Evolutionary conservation across 2,888 invertebrate genomes (phyloP), one percentile per base, ranked within the genome.

Genomic region (Torymus aiolomorphi): DNA sequence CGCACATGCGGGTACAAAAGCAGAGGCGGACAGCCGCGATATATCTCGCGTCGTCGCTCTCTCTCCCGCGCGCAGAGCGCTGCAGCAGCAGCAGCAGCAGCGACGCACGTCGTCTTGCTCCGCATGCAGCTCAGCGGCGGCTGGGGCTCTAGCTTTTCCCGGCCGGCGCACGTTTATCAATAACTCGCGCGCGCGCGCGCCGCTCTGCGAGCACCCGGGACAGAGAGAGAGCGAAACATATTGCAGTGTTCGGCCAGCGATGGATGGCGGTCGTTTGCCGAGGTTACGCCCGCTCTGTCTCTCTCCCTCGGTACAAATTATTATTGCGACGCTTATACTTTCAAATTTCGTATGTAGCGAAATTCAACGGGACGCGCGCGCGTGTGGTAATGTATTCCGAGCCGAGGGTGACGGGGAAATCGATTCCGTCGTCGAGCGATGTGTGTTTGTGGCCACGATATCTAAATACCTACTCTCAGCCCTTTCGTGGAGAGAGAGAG

Each of bases 221-320:
- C 2, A 24, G 24, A 24, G 24, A 24, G 81, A 83, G 74, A 49
- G 16, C 51, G 74, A 80, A 84, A 86, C 86, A 85, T 86, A 86
- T 86, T 85, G 85, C 85, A 80, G 83, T 31, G 31, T 82, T 82
- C 80, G 83, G 82, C 79, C 83, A 3, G 66, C 73, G 85, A 86
- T 86, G 86, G 85, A 86, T 86, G 85, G 84, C 81, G 84, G 84
- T 87, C 86, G 85, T 86, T 87, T 85, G 85, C 85, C 83, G 86
- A 86, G 85, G 86, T 86, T 87, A 85, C 85, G 85, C 31, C 31
- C 8, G 31, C 31, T 31, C 31, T 31, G n/a, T 12, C 31, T 11
- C 62, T 12, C 0, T 4, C 31, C 8, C 49, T 20, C 67, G 8
- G 14, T 54, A 69, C 69, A 76, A 76, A 76, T 76, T 67, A 77